Evolutionary conservation across 2,113 vertebrate genomes (phyloP), one percentile per base, ranked within the genome.

Genomic region (Proteles cristata): DNA sequence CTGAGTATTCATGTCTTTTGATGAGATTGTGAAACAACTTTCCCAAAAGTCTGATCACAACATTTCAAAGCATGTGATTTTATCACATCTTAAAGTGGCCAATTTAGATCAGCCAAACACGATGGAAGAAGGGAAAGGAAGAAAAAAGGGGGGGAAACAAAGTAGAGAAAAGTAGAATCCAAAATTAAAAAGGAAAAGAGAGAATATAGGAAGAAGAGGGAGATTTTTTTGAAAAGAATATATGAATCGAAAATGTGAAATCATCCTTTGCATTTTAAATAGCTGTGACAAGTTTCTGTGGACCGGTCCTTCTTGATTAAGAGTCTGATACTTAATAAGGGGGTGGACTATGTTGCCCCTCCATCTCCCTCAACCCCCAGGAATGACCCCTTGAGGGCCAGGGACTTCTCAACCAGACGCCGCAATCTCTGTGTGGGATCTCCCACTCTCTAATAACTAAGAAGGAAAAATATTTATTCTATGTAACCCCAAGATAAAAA

Each of bases 11-110:
- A 73, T 73, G 21, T 68, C n/a, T 76, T 93, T 43, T 85, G 23
- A 35, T 26, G 43, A 55, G 45, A n/a, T 73, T 82, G 8, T 33
- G 48, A 96, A 96, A 91, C 17, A 65, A 39, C 19, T 69, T 90
- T 97, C 90, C 86, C 94, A 25, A 53, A 90, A 80, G 39, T 85
- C 84, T 87, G 76, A 65, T 68, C 66, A 87, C 16, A 93, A 66
- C 4, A 80, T 28, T 89, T 80, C 58, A 90, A 76, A 81, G 26
- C 17, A 50, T 80, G 16, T 25, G 33, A 90, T 97, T 96, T 88
- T 43, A 45, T 95, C 81, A 96, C 7, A 76, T 85, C 50, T 87
- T 74, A 87, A 80, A 88, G 35, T 94, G 43, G 39, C 76, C 65
- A 85, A 31, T 77, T 74, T 58, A 43, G n/a, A 69, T 61, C 23